Conservation (phyloP, 2,113 vertebrate genomes). For the Hippocampus barbouri region DNA sequence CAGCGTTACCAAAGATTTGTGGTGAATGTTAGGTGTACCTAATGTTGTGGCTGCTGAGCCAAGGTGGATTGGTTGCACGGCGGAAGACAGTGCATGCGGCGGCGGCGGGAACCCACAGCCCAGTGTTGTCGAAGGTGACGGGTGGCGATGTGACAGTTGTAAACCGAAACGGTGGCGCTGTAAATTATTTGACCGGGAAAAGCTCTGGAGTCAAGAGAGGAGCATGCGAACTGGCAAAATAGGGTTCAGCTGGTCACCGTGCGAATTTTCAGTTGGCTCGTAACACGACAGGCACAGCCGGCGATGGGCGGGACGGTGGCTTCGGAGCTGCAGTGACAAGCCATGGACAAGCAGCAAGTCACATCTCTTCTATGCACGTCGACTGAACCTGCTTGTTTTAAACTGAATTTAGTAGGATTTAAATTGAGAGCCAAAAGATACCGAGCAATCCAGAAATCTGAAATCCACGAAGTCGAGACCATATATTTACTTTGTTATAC, state of each 20-base stretch:
- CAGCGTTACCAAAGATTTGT: no score
- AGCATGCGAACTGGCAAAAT: constrained; percentile 27
- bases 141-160: constrained; percentile 1
- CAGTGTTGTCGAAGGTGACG: not conserved
- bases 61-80: not conserved
- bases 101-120: not conserved
- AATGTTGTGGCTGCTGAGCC: not conserved
- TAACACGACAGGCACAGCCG: not conserved
- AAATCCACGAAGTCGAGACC: no score
- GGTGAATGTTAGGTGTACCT: not conserved
- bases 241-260: constrained; percentile 38
- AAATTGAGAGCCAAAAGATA: no score
- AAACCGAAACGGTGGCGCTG: constrained; percentile 50
- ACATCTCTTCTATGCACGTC: not conserved
- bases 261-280: not conserved
- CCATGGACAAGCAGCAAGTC: not conserved
- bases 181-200: constrained; percentile 63
- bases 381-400: not conserved
- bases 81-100: not conserved
- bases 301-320: not conserved
- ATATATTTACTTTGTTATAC: no score
- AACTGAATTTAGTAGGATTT: no score
- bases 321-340: not conserved
- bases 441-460: no score
- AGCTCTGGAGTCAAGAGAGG: constrained; percentile 37